These are phyloP conservation scores for Pomacea maculata DNA, from an alignment of 1,140 invertebrate genomes.

Conservation along the genomic window DNA sequence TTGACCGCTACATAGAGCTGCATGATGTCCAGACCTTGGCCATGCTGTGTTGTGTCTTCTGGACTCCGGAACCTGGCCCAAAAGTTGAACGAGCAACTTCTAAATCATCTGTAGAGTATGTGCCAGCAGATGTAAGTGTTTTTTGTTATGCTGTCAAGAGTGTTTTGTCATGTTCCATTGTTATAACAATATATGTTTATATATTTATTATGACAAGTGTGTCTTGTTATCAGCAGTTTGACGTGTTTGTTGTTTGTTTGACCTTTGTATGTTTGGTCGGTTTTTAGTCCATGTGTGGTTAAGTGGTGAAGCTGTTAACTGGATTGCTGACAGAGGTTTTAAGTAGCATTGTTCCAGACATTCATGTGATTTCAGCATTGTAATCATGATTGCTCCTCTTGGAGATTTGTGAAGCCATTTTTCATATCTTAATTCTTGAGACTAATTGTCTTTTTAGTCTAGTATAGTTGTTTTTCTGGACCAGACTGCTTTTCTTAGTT, in stretches of 20 bases:
- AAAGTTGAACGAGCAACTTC: background rate
- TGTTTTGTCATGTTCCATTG: too few relatives aligned
- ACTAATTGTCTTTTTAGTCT: background rate
- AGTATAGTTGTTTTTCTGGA: too few relatives aligned
- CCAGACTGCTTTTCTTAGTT: too few relatives aligned
- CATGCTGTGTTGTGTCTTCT: constrained; percentile 89
- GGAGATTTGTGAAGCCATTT: background rate
- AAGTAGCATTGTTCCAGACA: too few relatives aligned
- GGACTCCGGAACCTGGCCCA: constrained; percentile 62
- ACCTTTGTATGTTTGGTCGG: background rate
- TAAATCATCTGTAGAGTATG: constrained; percentile 43
- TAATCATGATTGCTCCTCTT: too few relatives aligned
- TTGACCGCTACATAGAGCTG: constrained; percentile 69
- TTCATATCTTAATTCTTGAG: background rate
- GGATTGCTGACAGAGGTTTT: too few relatives aligned
- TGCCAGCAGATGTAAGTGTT: constrained; percentile 53
- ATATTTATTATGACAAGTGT: background rate
- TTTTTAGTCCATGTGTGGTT: constrained; percentile 8
- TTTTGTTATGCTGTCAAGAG: too few relatives aligned
- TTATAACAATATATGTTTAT: background rate
- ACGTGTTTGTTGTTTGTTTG: background rate
- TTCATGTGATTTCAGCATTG: too few relatives aligned
- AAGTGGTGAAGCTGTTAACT: background rate
- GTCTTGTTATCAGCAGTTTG: background rate
- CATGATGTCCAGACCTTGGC: constrained; percentile 92